These are phyloP conservation scores for Sterrhoptilus dennistouni DNA, from an alignment of 2,113 vertebrate genomes.

Conservation along the genomic window DNA sequence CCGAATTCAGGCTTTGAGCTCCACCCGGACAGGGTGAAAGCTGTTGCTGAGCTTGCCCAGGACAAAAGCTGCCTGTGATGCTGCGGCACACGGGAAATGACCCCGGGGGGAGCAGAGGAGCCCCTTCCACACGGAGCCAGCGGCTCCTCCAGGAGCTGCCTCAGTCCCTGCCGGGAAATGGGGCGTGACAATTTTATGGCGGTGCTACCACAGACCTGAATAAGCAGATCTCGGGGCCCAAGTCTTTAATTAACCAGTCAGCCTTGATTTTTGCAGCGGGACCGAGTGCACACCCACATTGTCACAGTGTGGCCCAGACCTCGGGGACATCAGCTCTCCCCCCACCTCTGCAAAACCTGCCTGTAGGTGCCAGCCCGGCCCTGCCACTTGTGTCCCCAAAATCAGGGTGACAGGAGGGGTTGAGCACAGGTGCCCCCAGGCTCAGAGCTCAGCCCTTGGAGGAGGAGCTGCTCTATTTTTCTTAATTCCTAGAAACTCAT, in stretches of 20 bases:
- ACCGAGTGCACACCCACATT: background rate
- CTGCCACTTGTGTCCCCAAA: background rate
- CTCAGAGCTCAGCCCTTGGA: background rate
- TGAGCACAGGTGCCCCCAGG: accelerated
- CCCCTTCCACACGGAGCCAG: background rate
- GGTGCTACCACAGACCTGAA: background rate
- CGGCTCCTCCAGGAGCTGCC: background rate
- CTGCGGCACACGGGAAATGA: background rate
- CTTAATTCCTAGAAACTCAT: background rate
- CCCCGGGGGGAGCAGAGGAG: background rate
- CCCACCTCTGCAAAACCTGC: background rate
- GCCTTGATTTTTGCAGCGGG: background rate
- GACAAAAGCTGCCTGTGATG: background rate
- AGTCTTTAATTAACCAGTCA: conserved; percentile 3
- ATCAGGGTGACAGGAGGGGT: background rate
- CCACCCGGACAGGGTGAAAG: background rate
- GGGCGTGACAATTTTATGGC: background rate
- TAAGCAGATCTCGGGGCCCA: background rate
- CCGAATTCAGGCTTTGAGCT: background rate
- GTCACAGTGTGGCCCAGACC: background rate
- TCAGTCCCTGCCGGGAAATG: background rate
- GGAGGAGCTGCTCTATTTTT: background rate
- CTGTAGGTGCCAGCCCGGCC: background rate
- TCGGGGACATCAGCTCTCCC: background rate
- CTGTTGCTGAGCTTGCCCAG: background rate